Evolutionary conservation across 2,888 invertebrate genomes (phyloP), one percentile per base, ranked within the genome.

Genomic region (Atrina japonica): DNA sequence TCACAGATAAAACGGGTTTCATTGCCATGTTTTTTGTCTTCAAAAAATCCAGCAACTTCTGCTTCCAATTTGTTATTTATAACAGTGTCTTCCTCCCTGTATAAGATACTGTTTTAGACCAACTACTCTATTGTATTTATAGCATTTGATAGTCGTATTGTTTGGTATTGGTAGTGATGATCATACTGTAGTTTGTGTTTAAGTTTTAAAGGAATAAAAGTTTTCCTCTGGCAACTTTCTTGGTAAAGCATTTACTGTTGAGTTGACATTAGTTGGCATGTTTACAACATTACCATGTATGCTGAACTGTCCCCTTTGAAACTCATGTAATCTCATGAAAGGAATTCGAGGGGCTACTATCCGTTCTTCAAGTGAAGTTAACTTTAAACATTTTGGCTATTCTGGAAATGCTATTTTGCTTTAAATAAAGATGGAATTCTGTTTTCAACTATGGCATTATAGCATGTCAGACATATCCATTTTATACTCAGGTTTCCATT

Each of bases 111-210:
- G 56, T 56, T 16, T 9, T 27, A 6, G 2, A 56, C n/a, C 5
- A 35, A 64, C 23, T 16, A 69, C 52, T 16, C 56, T 21, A 66
- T 70, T 47, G 47, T 52, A 2, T 58, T 45, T 49, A 72, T 30
- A 16, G 75, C 55, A 29, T 55, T 21, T 52, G 70, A 58, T 49
- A 68, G 77, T 56, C 76, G 14, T 25, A 73, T 65, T 27, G 52
- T 77, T 27, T 68, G 3, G 27, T 52, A 50, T 25, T 68, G 50
- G 1, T 72, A 56, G 61, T 73, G 68, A 49, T 74, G 71, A 21
- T 73, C 69, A 50, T 76, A 73, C 16, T n/a, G 27, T 3, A 76
- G 61, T 49, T 60, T 73, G 1, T 71, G 41, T 49, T 78, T 76
- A 16, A 78, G 43, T 35, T 59, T 73, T 14, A 70, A 52, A 55